These are phyloP conservation scores for Cydia pomonella DNA, from an alignment of 1,140 invertebrate species.

Conservation along the genomic window DNA sequence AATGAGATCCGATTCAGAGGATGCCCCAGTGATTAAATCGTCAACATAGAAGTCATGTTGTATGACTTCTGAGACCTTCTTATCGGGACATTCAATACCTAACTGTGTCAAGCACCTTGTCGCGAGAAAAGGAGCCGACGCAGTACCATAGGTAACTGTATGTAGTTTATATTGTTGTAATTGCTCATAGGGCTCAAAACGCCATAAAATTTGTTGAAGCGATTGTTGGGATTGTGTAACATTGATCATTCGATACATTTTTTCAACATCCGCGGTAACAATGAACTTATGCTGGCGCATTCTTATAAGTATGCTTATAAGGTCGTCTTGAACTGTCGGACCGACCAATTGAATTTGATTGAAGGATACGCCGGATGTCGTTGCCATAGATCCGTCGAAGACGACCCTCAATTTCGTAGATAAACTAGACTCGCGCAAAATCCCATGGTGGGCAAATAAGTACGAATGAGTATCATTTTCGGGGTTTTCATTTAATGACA, in stretches of 20 bases:
- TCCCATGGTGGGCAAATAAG: not conserved
- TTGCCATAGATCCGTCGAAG: not conserved
- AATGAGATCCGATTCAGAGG: not conserved
- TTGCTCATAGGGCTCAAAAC: not conserved
- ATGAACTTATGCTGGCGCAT: not conserved
- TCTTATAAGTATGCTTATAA: not conserved
- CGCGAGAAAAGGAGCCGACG: not conserved
- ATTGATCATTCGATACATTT: not conserved
- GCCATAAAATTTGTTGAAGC: conserved; percentile 7
- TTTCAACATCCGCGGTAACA: too few species aligned
- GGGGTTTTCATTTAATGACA: not conserved
- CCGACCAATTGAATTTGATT: too few species aligned
- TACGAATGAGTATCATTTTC: not conserved
- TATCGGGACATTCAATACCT: not conserved
- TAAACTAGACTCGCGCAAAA: not conserved
- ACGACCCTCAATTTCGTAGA: too few species aligned
- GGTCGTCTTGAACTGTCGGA: too few species aligned
- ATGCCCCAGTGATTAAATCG: too few species aligned
- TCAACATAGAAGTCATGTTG: too few species aligned
- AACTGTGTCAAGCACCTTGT: conserved; percentile 6
- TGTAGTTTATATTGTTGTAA: not conserved
- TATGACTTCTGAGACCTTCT: not conserved
- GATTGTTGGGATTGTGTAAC: not conserved
- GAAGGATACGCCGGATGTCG: too few species aligned
- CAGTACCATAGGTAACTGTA: conserved; percentile 4